phyloP scores from a whole-genome alignment of 2,797 vertebrate species.

The Enteromius argenteus region DNA sequence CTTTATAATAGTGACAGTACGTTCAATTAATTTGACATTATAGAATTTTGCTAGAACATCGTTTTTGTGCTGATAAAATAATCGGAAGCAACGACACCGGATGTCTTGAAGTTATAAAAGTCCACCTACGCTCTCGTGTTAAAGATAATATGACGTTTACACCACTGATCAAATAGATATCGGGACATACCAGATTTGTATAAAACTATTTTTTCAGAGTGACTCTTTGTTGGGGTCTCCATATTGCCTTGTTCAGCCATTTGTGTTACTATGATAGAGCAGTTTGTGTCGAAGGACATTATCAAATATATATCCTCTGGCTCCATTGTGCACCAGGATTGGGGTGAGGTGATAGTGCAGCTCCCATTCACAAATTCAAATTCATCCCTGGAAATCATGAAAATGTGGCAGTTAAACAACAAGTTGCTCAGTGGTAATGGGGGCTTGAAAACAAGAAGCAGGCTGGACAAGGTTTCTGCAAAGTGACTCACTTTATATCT shows the following conservation, averaged over 20 bases:
- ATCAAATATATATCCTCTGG: fast-evolving
- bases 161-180: neutral
- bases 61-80: neutral
- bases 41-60: neutral
- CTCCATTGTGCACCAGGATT: constrained; percentile 70
- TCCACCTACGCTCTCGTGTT: neutral
- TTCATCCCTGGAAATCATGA: constrained; percentile 51
- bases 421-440: neutral
- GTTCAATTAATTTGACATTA: neutral
- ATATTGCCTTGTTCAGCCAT: neutral
- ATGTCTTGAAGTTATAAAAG: neutral
- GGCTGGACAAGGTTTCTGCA: neutral
- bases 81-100: neutral
- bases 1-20: no score
- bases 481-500: neutral
- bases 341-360: constrained; percentile 66
- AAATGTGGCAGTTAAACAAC: neutral
- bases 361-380: fast-evolving
- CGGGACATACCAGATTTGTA: constrained; percentile 50
- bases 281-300: constrained; percentile 46
- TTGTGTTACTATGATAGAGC: constrained; percentile 48
- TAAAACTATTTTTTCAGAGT: neutral
- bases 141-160: neutral
- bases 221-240: neutral
- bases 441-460: neutral